These are phyloP conservation scores for Patagioenas fasciata DNA, from an alignment of 2,113 vertebrate species.

Conservation along the genomic window DNA sequence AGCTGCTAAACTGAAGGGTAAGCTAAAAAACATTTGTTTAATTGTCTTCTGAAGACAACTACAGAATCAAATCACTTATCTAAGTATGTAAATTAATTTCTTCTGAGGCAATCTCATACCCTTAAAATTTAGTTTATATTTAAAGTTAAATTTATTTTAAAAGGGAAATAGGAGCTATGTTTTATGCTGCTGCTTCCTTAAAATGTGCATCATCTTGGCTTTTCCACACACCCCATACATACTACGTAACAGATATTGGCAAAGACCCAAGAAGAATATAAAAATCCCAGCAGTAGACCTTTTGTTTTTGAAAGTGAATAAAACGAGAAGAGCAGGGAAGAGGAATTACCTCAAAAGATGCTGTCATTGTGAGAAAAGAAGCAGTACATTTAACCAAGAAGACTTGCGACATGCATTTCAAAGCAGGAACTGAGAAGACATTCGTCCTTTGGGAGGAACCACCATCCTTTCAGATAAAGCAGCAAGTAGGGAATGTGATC, in stretches of 20 bases:
- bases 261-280: not conserved
- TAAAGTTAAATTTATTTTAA: not conserved
- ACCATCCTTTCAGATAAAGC: not conserved
- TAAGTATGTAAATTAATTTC: not conserved
- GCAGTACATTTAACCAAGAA: not conserved
- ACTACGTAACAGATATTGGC: not conserved
- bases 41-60: not conserved
- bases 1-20: not conserved
- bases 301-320: not conserved
- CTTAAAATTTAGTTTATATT: not conserved
- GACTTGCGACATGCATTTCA: not conserved
- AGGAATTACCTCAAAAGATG: not conserved
- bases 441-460: not conserved
- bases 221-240: not conserved
- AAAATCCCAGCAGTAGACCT: not conserved
- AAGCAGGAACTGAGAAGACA: not conserved
- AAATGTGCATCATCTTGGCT: rapidly evolving
- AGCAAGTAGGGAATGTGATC: not conserved
- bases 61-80: not conserved
- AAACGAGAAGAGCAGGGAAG: not conserved
- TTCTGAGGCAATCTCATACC: not conserved
- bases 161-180: not conserved
- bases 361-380: not conserved
- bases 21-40: not conserved
- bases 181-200: not conserved